Evolutionary conservation across 2,888 invertebrate species (phyloP).

Genomic region (Ectropis crepuscularia): DNA sequence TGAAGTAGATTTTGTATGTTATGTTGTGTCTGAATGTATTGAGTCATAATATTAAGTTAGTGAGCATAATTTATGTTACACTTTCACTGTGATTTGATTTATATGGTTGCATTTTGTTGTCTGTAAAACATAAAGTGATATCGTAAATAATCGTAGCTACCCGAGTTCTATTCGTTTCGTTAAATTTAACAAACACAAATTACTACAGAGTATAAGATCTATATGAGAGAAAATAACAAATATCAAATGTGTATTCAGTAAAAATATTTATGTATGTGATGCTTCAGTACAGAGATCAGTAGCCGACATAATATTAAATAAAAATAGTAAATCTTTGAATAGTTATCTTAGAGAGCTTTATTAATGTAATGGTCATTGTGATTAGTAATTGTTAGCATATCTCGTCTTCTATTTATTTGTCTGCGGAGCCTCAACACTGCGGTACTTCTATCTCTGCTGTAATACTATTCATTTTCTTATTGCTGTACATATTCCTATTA

Average conservation of each 20-base stretch:
- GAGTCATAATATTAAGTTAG: constrained; percentile 81
- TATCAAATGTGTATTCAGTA: constrained; percentile 52
- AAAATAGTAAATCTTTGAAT: constrained; percentile 69
- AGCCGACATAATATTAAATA: constrained; percentile 73
- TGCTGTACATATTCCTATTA: constrained; percentile 62
- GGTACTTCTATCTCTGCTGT: constrained; percentile 37
- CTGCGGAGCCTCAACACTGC: constrained; percentile 44
- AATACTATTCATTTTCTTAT: constrained; percentile 45
- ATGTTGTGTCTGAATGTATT: constrained; percentile 71
- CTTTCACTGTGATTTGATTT: constrained; percentile 81
- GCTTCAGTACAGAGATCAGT: constrained; percentile 79
- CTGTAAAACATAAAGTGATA: constrained; percentile 44
- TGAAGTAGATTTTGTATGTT: constrained; percentile 68
- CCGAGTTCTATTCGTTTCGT: constrained; percentile 36
- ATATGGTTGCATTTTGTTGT: constrained; percentile 74
- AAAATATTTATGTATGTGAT: constrained; percentile 65
- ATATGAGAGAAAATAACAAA: constrained; percentile 32
- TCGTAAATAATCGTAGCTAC: constrained; percentile 39
- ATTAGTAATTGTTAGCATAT: constrained; percentile 80
- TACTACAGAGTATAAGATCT: constrained; percentile 28
- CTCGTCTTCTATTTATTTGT: constrained; percentile 62
- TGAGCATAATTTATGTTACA: constrained; percentile 75
- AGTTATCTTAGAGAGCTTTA: constrained; percentile 81
- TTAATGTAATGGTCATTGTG: constrained; percentile 83
- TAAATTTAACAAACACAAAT: constrained; percentile 39